Evolutionary conservation across 2,888 invertebrate genomes (phyloP).

Genomic region (Troides aeacus): DNA sequence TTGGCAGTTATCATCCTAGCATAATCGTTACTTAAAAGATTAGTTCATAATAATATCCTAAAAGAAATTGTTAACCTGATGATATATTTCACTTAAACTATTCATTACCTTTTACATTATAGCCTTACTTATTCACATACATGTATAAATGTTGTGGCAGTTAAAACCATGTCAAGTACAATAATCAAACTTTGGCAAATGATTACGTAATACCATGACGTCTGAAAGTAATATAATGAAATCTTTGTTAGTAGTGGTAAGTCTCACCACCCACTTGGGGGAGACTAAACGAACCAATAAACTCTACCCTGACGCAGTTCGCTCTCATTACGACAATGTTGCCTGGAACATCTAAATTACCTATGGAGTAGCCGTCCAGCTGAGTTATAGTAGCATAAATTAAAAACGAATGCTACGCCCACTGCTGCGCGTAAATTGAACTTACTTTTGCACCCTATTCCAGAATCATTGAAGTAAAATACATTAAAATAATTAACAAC

Average conservation of each 20-base stretch:
- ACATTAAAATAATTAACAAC: background rate
- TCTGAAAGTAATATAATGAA: slow-evolving; percentile 1
- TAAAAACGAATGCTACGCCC: slow-evolving; percentile 62
- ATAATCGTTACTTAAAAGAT: too few relatives aligned
- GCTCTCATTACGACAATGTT: slow-evolving; percentile 77
- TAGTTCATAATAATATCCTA: too few relatives aligned
- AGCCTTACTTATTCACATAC: background rate
- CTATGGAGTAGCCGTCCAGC: slow-evolving; percentile 68
- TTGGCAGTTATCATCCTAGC: too few relatives aligned
- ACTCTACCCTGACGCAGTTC: slow-evolving; percentile 45
- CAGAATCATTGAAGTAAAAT: too few relatives aligned
- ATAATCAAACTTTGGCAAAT: background rate
- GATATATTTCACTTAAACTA: background rate
- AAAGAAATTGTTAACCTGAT: background rate
- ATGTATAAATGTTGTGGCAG: background rate
- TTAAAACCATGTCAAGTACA: background rate
- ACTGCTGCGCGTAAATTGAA: slow-evolving; percentile 44
- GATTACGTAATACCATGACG: background rate
- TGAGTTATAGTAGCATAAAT: slow-evolving; percentile 78
- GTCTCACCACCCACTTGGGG: slow-evolving; percentile 43
- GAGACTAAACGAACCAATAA: slow-evolving; percentile 53
- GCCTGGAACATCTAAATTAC: slow-evolving; percentile 76
- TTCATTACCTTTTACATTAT: background rate
- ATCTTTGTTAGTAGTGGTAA: background rate
- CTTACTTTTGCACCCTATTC: slow-evolving; percentile 5